phyloP scores from a whole-genome alignment of 2,113 vertebrate species.

The Myocastor coypus region DNA sequence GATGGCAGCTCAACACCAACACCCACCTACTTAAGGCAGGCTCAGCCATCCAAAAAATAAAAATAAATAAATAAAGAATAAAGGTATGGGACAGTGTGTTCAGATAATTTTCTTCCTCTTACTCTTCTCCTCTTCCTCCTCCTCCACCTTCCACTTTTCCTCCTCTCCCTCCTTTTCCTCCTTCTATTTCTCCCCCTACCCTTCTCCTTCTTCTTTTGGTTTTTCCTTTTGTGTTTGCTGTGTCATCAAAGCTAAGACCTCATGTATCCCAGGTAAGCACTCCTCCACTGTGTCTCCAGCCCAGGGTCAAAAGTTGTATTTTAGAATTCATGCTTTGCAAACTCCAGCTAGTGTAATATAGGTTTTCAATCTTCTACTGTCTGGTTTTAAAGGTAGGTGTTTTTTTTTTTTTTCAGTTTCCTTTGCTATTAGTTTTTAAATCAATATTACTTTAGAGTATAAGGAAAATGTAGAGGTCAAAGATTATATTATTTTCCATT shows the following conservation, averaged over 20 bases:
- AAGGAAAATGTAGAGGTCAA: neutral
- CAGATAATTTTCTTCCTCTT: neutral
- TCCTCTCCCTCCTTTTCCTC: neutral
- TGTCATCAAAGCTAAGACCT: neutral
- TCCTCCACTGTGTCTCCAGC: neutral
- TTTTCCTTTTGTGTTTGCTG: neutral
- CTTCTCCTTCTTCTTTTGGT: neutral
- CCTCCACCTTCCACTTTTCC: neutral
- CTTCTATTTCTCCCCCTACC: neutral
- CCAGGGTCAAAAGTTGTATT: neutral
- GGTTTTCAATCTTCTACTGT: neutral
- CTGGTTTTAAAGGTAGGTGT: neutral
- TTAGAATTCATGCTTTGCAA: neutral
- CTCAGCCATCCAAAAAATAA: no score
- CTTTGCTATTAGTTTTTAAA: neutral
- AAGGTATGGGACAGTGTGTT: neutral
- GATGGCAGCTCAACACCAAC: no score
- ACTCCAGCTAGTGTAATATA: fast-evolving
- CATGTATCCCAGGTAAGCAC: neutral
- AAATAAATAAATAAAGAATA: neutral
- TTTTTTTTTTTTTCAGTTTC: neutral
- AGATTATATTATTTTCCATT: neutral
- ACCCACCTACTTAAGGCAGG: no score
- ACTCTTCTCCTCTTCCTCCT: neutral
- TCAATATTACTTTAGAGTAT: constrained; percentile 29